These are phyloP conservation scores for Decapterus maruadsi DNA, from an alignment of 2,797 vertebrate genomes.

Conservation along the genomic window DNA sequence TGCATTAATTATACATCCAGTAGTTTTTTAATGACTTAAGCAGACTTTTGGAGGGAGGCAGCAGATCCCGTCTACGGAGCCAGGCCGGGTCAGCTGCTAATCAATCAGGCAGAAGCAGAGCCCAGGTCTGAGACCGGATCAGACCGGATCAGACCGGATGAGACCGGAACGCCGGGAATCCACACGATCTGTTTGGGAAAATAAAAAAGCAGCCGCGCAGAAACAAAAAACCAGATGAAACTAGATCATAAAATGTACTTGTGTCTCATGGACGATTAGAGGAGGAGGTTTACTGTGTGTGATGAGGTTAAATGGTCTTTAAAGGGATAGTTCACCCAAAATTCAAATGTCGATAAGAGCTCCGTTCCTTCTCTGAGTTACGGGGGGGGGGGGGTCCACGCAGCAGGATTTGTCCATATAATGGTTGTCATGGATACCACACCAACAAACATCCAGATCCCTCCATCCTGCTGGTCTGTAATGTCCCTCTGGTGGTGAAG, in stretches of 20 bases:
- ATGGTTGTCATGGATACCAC: too few relatives aligned
- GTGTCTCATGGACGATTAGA: background rate
- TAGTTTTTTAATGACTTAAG: slow-evolving; percentile 85
- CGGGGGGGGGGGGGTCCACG: too few relatives aligned
- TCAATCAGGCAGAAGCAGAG: slow-evolving; percentile 43
- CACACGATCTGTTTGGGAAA: background rate
- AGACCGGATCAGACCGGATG: background rate
- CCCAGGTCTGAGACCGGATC: slow-evolving; percentile 47
- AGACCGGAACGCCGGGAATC: background rate
- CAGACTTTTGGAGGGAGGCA: slow-evolving; percentile 66
- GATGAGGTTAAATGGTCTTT: background rate
- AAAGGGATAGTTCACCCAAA: too few relatives aligned
- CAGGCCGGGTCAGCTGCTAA: slow-evolving; percentile 61
- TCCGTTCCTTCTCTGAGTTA: too few relatives aligned
- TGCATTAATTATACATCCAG: slow-evolving; percentile 87
- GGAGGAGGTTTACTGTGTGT: background rate
- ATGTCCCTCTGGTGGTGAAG: too few relatives aligned
- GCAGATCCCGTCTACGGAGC: slow-evolving; percentile 50
- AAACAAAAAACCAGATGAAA: background rate
- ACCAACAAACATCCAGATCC: too few relatives aligned
- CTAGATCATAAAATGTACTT: background rate
- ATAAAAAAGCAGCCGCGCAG: background rate
- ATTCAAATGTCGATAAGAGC: too few relatives aligned
- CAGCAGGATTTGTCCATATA: too few relatives aligned
- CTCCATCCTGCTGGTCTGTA: too few relatives aligned